phyloP scores from a whole-genome alignment of 2,797 vertebrate species.

The Tympanoctomys barrerae region DNA sequence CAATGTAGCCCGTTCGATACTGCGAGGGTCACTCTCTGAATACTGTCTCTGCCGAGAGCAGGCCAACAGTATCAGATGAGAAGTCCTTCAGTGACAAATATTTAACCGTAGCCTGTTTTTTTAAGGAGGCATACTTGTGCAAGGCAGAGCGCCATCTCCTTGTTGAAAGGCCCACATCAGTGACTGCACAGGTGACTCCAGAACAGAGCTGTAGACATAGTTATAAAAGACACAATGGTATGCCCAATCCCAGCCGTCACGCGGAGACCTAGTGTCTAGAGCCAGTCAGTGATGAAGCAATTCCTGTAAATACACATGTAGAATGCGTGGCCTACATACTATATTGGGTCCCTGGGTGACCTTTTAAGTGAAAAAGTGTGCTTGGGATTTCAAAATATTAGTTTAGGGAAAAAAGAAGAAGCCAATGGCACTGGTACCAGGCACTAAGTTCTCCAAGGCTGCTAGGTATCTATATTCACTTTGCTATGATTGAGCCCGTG shows the following conservation, averaged over 20 bases:
- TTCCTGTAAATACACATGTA: not conserved
- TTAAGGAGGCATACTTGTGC: not conserved
- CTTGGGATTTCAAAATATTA: not conserved
- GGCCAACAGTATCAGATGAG: not conserved
- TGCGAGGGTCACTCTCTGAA: not conserved
- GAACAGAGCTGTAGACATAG: not conserved
- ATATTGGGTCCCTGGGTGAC: not conserved
- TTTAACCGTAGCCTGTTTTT: not conserved
- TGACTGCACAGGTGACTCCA: not conserved
- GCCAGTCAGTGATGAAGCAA: not conserved
- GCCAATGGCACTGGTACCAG: not conserved
- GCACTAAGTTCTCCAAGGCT: not conserved
- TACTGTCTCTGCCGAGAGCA: too few species aligned
- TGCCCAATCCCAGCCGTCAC: not conserved
- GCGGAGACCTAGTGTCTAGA: not conserved
- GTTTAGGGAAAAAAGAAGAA: not conserved
- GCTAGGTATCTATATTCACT: not conserved
- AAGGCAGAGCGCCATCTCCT: not conserved
- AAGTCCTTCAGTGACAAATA: not conserved
- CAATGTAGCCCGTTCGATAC: not conserved
- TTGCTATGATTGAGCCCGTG: too few species aligned
- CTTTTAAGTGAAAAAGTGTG: not conserved
- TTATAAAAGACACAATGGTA: not conserved
- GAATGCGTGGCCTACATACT: too few species aligned
- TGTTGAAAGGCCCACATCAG: not conserved